Evolutionary conservation across 2,797 vertebrate genomes (phyloP), one percentile per base, ranked within the genome.

Genomic region (Tiaroga cobitis): DNA sequence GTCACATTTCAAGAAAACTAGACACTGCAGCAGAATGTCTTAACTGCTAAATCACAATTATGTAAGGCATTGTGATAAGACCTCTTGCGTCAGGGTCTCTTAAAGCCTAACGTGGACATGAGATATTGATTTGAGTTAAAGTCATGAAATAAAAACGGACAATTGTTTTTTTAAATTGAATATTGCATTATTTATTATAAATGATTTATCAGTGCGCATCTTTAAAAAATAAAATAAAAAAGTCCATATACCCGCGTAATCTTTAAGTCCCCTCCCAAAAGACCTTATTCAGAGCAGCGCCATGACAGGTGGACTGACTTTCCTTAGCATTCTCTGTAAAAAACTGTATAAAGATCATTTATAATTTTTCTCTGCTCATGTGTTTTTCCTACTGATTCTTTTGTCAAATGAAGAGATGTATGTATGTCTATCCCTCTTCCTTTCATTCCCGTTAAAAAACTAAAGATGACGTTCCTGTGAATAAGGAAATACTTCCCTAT

Each of bases 11-110:
- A 51, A 75, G 18, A 46, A 82, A 74, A 56, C 13, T 24, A 34
- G 26, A 80, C 61, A 80, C 19, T 15, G 9, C 41, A 46, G 26
- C 39, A 61, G 9, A 41, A 65, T 26, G 18, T 67, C n/a, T 78
- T 41, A 61, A 78, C 75, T 26, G 34, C 37, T 80, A 68, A 80
- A 80, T 34, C 29, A 10, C 78, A 80, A n/a, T 68, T 68, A 80
- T 80, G 19, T 51, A 49, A 63, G 56, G 56, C 75, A 24, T 54
- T 8, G 51, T 26, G 37, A 59, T 26, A 19, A 61, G 0, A 61
- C 15, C 18, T 18, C 9, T 29, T 49, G 18, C 46, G 9, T 21
- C 5, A 24, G 19, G 49, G 6, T 54, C 15, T 63, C 26, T 34
- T 10, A 4, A 11, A 8, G 16, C 13, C 15, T 49, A 76, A 76